These are phyloP conservation scores for Atrichornis clamosus DNA, from an alignment of 2,113 vertebrate genomes.

Conservation along the genomic window DNA sequence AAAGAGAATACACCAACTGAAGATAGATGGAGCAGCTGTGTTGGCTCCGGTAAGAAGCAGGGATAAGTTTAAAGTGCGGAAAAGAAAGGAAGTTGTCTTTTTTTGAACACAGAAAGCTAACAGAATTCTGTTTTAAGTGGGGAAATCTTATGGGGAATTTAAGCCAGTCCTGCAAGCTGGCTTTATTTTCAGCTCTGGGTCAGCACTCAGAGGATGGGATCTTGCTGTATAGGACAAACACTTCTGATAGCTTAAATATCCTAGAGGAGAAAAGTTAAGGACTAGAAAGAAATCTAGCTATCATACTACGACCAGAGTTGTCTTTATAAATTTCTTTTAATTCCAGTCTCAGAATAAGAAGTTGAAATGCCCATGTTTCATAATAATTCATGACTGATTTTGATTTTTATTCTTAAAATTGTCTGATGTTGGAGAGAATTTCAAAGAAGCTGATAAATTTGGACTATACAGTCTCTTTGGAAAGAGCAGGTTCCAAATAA, in stretches of 20 bases:
- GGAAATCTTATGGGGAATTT: neutral
- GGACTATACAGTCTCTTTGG: neutral
- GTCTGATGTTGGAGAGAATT: neutral
- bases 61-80: neutral
- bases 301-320: neutral
- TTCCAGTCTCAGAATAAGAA: neutral
- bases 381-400: neutral
- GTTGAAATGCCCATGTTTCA: neutral
- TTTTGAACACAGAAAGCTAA: neutral
- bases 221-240: neutral
- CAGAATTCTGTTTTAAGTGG: neutral
- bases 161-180: neutral
- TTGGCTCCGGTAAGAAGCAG: neutral
- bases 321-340: neutral
- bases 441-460: neutral
- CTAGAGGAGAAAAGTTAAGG: neutral
- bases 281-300: neutral
- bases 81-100: neutral
- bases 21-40: neutral
- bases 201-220: neutral
- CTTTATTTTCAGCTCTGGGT: conserved; percentile 25
- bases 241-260: neutral
- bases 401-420: neutral
- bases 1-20: neutral
- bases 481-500: neutral